Conservation (phyloP, 2,797 vertebrate species). For the Betta splendens region DNA sequence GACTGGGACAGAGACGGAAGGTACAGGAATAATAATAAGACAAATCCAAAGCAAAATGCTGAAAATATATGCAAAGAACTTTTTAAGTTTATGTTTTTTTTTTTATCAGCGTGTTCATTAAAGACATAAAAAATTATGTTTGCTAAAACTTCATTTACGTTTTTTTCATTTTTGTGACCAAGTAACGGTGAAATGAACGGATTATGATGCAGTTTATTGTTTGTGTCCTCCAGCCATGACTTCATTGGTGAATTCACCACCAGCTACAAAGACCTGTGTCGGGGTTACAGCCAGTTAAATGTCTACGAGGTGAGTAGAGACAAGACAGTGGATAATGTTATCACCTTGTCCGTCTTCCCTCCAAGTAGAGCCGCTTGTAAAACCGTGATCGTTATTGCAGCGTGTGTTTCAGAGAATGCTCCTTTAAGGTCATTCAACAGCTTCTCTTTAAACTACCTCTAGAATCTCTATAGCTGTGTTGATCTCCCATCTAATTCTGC, state of each 20-base stretch:
- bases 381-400: background rate
- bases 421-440: background rate
- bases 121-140: background rate
- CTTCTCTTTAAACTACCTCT: background rate
- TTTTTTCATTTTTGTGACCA: no score
- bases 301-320: constrained; percentile 85
- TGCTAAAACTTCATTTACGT: no score
- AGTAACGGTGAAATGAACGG: constrained; percentile 1
- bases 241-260: constrained; percentile 96
- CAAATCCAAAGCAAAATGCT: no score
- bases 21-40: constrained; percentile 58
- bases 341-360: background rate
- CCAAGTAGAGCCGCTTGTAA: constrained; percentile 6
- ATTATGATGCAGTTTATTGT: constrained; percentile 9
- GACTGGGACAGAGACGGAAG: constrained; percentile 81
- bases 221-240: constrained; percentile 85
- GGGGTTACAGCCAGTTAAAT: constrained; percentile 89
- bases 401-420: background rate
- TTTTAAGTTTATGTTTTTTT: background rate
- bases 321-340: background rate
- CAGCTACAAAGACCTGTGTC: constrained; percentile 91
- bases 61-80: no score
- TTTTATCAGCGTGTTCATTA: background rate
- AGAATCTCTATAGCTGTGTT: constrained; percentile 8
- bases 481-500: constrained; percentile 10